Conservation (phyloP, 2,797 vertebrate species). For the Takifugu rubripes region DNA sequence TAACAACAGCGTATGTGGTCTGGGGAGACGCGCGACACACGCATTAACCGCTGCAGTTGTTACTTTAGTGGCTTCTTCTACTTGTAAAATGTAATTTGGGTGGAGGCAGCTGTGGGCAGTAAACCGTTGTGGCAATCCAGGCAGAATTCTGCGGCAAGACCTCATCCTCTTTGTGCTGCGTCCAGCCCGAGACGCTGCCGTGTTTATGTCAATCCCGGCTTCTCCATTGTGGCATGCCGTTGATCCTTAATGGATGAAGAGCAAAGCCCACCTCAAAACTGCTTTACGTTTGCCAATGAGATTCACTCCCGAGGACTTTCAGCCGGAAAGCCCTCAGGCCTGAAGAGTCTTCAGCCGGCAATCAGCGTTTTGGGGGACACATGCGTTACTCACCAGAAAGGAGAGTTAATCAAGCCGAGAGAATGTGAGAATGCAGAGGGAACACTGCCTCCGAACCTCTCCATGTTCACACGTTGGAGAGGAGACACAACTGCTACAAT, state of each 20-base stretch:
- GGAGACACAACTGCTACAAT: too few species aligned
- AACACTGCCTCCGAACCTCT: too few species aligned
- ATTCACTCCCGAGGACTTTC: conserved; percentile 22
- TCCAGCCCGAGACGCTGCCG: conserved; percentile 21
- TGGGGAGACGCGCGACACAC: too few species aligned
- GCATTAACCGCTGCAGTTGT: background rate
- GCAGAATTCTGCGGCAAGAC: conserved; percentile 12
- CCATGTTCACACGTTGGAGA: too few species aligned
- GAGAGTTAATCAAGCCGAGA: conserved; percentile 55
- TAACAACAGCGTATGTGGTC: background rate
- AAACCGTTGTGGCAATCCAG: conserved; percentile 22
- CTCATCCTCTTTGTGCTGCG: conserved; percentile 12
- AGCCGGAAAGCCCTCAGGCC: conserved; percentile 23
- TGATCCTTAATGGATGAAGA: conserved; percentile 38
- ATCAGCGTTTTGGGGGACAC: conserved; percentile 39
- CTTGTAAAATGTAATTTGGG: conserved; percentile 14
- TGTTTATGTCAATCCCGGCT: conserved; percentile 28
- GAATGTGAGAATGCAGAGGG: background rate
- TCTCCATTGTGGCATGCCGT: conserved; percentile 40
- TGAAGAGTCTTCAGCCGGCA: conserved; percentile 29
- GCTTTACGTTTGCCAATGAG: conserved; percentile 25
- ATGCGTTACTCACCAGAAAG: conserved; percentile 52
- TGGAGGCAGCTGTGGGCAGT: conserved; percentile 15
- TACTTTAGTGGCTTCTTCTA: conserved; percentile 13
- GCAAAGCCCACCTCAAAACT: conserved; percentile 15